These are phyloP conservation scores for Anseranas semipalmata DNA, from an alignment of 2,113 vertebrate species.

Conservation along the genomic window DNA sequence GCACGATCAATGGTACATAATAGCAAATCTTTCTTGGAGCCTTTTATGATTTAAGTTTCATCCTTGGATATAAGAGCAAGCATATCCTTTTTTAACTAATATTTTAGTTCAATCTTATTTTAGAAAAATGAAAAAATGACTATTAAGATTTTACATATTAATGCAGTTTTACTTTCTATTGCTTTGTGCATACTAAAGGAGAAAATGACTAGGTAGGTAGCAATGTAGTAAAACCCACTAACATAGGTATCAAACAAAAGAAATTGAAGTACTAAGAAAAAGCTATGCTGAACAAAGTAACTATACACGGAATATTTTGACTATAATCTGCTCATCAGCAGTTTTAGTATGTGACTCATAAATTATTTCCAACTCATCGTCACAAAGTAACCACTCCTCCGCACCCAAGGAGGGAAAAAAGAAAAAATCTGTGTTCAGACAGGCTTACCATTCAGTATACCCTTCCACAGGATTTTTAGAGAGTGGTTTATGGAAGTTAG, in stretches of 20 bases:
- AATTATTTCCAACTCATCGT: not conserved
- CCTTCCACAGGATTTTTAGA: not conserved
- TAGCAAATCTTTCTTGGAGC: too few species aligned
- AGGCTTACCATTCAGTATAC: not conserved
- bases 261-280: not conserved
- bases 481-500: not conserved
- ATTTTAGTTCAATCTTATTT: not conserved
- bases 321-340: not conserved
- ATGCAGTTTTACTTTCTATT: not conserved
- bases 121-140: not conserved
- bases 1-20: not conserved
- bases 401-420: accelerated
- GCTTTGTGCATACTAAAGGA: not conserved
- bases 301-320: not conserved
- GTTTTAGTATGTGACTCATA: not conserved
- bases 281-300: not conserved
- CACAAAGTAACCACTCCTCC: not conserved
- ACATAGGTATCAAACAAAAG: not conserved
- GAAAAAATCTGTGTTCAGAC: not conserved
- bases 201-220: not conserved
- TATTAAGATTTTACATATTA: not conserved
- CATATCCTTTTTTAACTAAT: not conserved
- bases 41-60: not conserved
- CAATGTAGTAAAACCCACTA: not conserved
- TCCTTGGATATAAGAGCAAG: not conserved